These are phyloP conservation scores for Nyctibius bracteatus DNA, from an alignment of 2,113 vertebrate species.

Conservation along the genomic window DNA sequence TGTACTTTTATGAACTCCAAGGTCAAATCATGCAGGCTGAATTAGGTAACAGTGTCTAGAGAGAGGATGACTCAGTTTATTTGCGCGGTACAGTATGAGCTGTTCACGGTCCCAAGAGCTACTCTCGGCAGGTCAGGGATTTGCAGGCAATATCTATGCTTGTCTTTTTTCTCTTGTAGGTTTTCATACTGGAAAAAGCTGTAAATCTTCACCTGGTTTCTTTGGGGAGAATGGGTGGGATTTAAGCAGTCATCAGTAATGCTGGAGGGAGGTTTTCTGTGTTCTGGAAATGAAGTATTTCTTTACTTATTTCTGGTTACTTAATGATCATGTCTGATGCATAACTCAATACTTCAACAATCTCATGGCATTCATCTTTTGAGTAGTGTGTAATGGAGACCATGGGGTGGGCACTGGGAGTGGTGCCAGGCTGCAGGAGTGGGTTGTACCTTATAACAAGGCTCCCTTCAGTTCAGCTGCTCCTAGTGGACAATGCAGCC, in stretches of 20 bases:
- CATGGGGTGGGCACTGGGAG: too few species aligned
- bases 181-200: not conserved
- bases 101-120: not conserved
- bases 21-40: constrained; percentile 35
- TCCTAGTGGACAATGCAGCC: not conserved
- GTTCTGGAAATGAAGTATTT: not conserved
- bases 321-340: not conserved
- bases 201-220: not conserved
- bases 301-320: not conserved
- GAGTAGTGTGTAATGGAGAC: not conserved
- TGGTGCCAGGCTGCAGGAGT: not conserved
- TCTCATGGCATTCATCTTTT: not conserved
- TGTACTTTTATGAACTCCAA: constrained; percentile 15
- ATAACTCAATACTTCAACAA: not conserved
- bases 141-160: not conserved
- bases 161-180: not conserved
- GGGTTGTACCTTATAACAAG: not conserved
- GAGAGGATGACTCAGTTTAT: constrained; percentile 52
- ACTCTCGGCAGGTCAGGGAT: not conserved
- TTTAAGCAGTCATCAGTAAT: not conserved
- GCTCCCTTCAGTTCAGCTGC: not conserved
- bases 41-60: constrained; percentile 29
- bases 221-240: not conserved
- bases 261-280: not conserved
- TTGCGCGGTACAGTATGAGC: not conserved